A percentile compares a stretch with the other conserved stretches of the same genome.
Conservation (phyloP, 2,888 invertebrate species). For the Lasioglossum pauxillum region DNA sequence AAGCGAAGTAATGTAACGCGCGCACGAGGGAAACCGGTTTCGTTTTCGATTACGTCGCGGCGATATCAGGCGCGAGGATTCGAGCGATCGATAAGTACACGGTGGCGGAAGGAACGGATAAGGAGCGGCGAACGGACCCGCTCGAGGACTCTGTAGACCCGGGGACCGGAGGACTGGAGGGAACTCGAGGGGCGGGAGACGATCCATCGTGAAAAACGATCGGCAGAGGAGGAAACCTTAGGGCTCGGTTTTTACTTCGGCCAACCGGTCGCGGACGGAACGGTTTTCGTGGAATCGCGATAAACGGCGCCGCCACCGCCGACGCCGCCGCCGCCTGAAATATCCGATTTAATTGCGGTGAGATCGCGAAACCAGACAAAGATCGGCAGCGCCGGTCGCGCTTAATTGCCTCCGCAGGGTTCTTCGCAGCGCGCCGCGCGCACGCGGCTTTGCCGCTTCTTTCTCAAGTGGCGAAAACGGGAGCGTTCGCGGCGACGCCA, state of each 20-base stretch:
- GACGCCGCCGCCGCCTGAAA: conserved; percentile 80
- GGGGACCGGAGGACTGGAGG: background rate
- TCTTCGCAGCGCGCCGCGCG: conserved; percentile 8
- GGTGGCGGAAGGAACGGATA: conserved; percentile 47
- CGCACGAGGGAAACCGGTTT: conserved; percentile 61
- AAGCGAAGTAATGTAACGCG: conserved; percentile 58
- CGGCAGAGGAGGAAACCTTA: conserved; percentile 60
- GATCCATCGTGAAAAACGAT: conserved; percentile 63
- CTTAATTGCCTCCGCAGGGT: conserved; percentile 77
- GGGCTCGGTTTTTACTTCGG: conserved; percentile 72
- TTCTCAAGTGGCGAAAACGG: conserved; percentile 47
- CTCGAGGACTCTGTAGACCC: background rate
- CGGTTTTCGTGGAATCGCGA: conserved; percentile 76
- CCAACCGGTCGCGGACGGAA: conserved; percentile 68
- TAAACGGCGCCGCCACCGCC: conserved; percentile 75
- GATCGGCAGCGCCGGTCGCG: conserved; percentile 78
- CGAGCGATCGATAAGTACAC: conserved; percentile 53
- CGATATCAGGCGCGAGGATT: conserved; percentile 60
- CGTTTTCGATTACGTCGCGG: conserved; percentile 66
- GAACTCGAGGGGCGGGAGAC: background rate
- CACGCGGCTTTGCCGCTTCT: conserved; percentile 7
- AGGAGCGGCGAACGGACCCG: conserved; percentile 3
- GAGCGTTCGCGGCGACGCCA: conserved; percentile 33
- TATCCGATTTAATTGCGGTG: conserved; percentile 83
- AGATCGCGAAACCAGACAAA: conserved; percentile 80